A percentile compares a stretch with the other conserved stretches of the same genome.
phyloP scores from a whole-genome alignment of 2,888 invertebrate genomes.

The Poecilobothrus nobilitatus region DNA sequence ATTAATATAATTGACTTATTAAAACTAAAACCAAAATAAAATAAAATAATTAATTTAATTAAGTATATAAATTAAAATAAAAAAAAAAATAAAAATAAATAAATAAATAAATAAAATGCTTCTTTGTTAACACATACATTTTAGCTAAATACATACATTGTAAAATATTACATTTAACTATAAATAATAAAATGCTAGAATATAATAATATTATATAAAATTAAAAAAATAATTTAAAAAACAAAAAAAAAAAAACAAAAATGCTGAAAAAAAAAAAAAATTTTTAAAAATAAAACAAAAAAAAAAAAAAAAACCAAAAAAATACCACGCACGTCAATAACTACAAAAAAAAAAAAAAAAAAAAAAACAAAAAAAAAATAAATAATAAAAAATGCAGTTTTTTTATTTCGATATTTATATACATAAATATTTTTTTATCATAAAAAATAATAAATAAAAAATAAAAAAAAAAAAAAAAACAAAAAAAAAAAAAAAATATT shows the following conservation, averaged over 20 bases:
- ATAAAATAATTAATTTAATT: constrained; percentile 17
- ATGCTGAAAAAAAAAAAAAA: constrained; percentile 18
- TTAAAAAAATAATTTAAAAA: constrained; percentile 12
- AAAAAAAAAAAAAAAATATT: constrained; percentile 17
- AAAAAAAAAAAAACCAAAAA: constrained; percentile 8
- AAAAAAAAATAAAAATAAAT: constrained; percentile 19
- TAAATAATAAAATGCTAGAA: constrained; percentile 15
- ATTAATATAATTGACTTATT: background rate
- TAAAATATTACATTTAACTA: constrained; percentile 26
- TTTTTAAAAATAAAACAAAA: constrained; percentile 10
- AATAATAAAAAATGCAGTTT: constrained; percentile 12
- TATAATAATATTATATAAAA: constrained; percentile 20
- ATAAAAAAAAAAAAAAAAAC: constrained; percentile 15
- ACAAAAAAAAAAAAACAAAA: constrained; percentile 14
- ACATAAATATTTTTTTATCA: constrained; percentile 20
- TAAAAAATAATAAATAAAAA: constrained; percentile 18
- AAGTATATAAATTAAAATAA: constrained; percentile 18
- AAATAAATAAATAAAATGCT: constrained; percentile 30
- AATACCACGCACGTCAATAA: constrained; percentile 16
- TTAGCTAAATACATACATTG: constrained; percentile 30
- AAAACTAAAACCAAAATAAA: background rate
- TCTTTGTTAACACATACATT: constrained; percentile 39
- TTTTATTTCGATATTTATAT: constrained; percentile 8
- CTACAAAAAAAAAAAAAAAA: constrained; percentile 18
- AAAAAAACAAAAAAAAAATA: constrained; percentile 8